Percentiles rank a stretch among this genome's conserved stretches.
Evolutionary conservation across 2,797 vertebrate species (phyloP).

Genomic region (Helarctos malayanus): DNA sequence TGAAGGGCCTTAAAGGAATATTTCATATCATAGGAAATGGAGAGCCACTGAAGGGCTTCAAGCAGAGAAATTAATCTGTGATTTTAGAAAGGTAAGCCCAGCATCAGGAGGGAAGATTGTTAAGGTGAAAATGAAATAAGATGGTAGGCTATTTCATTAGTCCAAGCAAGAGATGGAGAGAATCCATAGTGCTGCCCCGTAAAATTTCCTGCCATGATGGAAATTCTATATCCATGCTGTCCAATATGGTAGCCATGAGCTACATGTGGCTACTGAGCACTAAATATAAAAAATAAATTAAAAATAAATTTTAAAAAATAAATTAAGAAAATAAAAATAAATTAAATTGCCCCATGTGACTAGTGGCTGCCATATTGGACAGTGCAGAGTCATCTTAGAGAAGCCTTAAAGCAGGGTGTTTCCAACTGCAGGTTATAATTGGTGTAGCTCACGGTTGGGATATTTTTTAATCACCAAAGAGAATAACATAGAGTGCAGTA

Average conservation of each 20-base stretch:
- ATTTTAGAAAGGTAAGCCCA: conserved; percentile 29
- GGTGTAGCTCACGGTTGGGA: neutral
- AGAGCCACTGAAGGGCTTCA: neutral
- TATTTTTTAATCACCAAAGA: conserved; percentile 49
- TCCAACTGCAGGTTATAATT: neutral
- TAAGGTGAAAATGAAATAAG: neutral
- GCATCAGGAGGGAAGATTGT: neutral
- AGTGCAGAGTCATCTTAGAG: neutral
- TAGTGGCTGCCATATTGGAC: neutral
- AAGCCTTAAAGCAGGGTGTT: neutral
- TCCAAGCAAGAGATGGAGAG: neutral
- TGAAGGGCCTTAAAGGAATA: neutral
- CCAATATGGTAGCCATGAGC: neutral
- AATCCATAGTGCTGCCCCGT: neutral
- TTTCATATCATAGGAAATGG: conserved; percentile 1
- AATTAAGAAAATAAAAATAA: too few relatives aligned
- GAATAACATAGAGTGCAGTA: conserved; percentile 2
- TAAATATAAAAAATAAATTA: neutral
- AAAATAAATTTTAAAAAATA: too few relatives aligned
- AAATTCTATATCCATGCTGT: neutral
- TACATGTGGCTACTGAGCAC: neutral
- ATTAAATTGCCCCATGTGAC: neutral
- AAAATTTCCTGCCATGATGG: neutral
- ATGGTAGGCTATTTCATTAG: neutral
- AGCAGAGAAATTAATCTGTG: conserved; percentile 4